phyloP scores from a whole-genome alignment of 2,888 invertebrate genomes.

The Crematogaster levior region DNA sequence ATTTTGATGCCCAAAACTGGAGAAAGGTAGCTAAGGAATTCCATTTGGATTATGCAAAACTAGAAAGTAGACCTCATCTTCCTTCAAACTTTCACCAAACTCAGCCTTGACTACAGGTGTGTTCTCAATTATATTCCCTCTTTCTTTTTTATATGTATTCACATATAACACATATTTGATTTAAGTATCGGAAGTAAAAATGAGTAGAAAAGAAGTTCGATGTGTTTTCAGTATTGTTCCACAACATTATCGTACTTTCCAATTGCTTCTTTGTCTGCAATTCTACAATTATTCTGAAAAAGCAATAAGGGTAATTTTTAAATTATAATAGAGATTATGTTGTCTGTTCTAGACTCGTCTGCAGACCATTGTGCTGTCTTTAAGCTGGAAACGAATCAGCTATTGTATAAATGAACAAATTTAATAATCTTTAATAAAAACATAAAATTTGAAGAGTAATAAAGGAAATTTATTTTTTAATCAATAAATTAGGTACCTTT shows the following conservation, averaged over 20 bases:
- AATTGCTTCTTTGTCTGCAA: not conserved
- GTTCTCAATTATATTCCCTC: constrained; percentile 32
- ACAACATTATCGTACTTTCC: not conserved
- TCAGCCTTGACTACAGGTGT: constrained; percentile 86
- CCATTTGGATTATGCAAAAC: constrained; percentile 99
- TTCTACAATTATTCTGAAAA: constrained; percentile 24
- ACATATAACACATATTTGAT: not conserved
- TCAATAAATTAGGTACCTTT: constrained; percentile 36
- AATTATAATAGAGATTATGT: constrained; percentile 38
- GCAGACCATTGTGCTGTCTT: constrained; percentile 84
- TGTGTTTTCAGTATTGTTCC: not conserved
- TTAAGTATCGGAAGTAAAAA: constrained; percentile 19
- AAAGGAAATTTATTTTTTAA: constrained; percentile 63
- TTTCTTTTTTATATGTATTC: not conserved
- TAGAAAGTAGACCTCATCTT: constrained; percentile 96
- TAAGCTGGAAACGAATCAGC: constrained; percentile 85
- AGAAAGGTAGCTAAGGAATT: constrained; percentile 99
- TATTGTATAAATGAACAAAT: constrained; percentile 86
- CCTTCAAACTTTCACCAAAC: constrained; percentile 89
- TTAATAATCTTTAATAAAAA: constrained; percentile 86
- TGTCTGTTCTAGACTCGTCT: constrained; percentile 83
- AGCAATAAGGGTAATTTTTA: not conserved
- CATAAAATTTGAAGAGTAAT: constrained; percentile 84
- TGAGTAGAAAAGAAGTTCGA: not conserved
- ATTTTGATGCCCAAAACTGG: constrained; percentile 99